Percentiles rank a stretch among this genome's conserved stretches.
Conservation (phyloP, 2,797 vertebrate genomes). For the Notolabrus celidotus region DNA sequence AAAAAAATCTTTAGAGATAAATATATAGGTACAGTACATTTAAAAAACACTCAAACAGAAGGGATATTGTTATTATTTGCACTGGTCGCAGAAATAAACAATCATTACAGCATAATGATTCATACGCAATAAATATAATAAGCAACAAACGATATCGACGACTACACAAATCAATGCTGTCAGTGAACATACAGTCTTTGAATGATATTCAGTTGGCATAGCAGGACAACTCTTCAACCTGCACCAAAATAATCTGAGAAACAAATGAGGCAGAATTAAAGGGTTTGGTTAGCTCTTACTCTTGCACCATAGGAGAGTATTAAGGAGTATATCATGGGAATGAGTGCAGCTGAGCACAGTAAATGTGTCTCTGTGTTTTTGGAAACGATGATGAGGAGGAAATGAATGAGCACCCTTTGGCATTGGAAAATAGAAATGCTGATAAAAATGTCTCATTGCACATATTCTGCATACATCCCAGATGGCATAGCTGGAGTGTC, state of each 20-base stretch:
- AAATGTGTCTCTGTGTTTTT: conserved; percentile 61
- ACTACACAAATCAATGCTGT: conserved; percentile 79
- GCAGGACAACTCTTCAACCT: conserved; percentile 59
- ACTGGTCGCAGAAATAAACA: conserved; percentile 56
- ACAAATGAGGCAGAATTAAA: conserved; percentile 81
- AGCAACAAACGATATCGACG: conserved; percentile 75
- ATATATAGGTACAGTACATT: conserved; percentile 60
- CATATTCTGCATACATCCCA: conserved; percentile 63
- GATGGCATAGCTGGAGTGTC: conserved; percentile 45
- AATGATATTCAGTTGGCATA: conserved; percentile 75
- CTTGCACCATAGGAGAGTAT: conserved; percentile 77
- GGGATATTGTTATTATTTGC: conserved; percentile 52
- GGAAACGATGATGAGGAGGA: conserved; percentile 52
- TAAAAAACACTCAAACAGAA: conserved; percentile 66
- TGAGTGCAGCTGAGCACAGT: conserved; percentile 67
- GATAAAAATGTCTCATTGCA: conserved; percentile 58
- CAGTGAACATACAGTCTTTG: conserved; percentile 75
- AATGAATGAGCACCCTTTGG: conserved; percentile 80
- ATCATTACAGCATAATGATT: conserved; percentile 71
- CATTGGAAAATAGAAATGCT: conserved; percentile 73
- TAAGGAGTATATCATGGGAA: conserved; percentile 53
- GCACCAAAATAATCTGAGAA: conserved; percentile 48
- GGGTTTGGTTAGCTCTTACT: conserved; percentile 84
- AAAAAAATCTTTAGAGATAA: conserved; percentile 19
- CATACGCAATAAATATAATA: conserved; percentile 65